Conservation (phyloP, 2,113 vertebrate species). For the Hippocampus mohnikei region DNA sequence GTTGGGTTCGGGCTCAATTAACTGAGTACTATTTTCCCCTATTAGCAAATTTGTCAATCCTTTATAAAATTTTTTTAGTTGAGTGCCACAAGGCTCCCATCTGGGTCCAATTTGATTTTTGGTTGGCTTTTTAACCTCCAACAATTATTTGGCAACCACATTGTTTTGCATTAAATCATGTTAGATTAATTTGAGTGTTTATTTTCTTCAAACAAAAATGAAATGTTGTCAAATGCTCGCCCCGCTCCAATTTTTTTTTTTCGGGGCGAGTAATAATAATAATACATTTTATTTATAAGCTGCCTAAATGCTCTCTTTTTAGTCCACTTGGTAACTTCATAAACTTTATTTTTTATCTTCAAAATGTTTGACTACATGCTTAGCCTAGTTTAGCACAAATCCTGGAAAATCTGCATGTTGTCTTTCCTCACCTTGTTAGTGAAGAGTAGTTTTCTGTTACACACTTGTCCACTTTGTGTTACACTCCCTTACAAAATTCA, state of each 20-base stretch:
- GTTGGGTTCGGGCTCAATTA: not conserved
- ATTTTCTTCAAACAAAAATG: too few relatives aligned
- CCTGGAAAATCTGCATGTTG: not conserved
- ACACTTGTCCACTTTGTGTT: slow-evolving; percentile 4
- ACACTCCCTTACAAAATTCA: slow-evolving; percentile 7
- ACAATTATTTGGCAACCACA: too few relatives aligned
- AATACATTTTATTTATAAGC: too few relatives aligned
- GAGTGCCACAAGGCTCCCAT: not conserved
- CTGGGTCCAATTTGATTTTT: not conserved
- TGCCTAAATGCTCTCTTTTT: too few relatives aligned
- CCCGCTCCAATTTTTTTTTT: too few relatives aligned
- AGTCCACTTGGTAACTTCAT: not conserved
- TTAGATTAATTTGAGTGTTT: too few relatives aligned
- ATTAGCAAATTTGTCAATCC: not conserved
- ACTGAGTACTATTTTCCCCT: not conserved
- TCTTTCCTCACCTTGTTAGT: too few relatives aligned
- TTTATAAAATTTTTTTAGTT: not conserved
- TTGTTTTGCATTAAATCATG: too few relatives aligned
- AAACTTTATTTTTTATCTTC: not conserved
- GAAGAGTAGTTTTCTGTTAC: not conserved
- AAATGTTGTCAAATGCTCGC: too few relatives aligned
- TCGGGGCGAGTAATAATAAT: too few relatives aligned
- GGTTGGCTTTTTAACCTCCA: not conserved
- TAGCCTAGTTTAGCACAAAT: not conserved
- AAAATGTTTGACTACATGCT: not conserved